phyloP scores from a whole-genome alignment of 1,140 invertebrate genomes.

The Nymphalis io region DNA sequence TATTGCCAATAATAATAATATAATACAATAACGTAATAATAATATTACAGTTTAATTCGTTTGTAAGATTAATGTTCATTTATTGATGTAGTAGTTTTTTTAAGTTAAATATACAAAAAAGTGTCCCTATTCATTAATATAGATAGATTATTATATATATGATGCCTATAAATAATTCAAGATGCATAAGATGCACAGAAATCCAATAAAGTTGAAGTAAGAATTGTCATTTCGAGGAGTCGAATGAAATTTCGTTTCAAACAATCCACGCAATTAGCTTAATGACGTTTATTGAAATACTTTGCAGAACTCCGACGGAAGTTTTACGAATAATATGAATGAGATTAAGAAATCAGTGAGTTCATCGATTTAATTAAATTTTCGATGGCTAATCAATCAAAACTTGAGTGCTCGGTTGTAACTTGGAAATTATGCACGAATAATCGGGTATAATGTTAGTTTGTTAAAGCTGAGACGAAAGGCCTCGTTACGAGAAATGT shows the following conservation, averaged over 20 bases:
- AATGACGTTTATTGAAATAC: constrained; percentile 60
- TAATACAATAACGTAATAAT: too few relatives aligned
- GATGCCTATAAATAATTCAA: not conserved
- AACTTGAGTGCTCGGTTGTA: constrained; percentile 14
- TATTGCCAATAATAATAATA: too few relatives aligned
- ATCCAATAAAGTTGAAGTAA: constrained; percentile 21
- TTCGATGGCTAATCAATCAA: constrained; percentile 43
- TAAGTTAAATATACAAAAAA: too few relatives aligned
- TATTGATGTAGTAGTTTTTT: too few relatives aligned
- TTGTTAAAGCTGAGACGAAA: not conserved
- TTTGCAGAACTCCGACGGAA: constrained; percentile 37
- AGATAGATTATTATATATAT: too few relatives aligned
- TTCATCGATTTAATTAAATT: constrained; percentile 53
- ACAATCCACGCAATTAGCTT: constrained; percentile 47
- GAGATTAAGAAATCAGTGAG: constrained; percentile 54
- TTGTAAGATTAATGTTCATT: too few relatives aligned
- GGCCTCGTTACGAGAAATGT: too few relatives aligned
- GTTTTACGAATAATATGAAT: constrained; percentile 50
- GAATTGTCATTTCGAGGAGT: constrained; percentile 24
- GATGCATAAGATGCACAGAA: constrained; percentile 15
- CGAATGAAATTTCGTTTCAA: constrained; percentile 13
- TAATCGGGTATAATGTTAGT: constrained; percentile 16
- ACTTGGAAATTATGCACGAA: constrained; percentile 10
- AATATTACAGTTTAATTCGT: too few relatives aligned
- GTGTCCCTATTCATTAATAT: too few relatives aligned